Conservation (phyloP, 2,797 vertebrate species). For the Craterocephalus amniculus region DNA sequence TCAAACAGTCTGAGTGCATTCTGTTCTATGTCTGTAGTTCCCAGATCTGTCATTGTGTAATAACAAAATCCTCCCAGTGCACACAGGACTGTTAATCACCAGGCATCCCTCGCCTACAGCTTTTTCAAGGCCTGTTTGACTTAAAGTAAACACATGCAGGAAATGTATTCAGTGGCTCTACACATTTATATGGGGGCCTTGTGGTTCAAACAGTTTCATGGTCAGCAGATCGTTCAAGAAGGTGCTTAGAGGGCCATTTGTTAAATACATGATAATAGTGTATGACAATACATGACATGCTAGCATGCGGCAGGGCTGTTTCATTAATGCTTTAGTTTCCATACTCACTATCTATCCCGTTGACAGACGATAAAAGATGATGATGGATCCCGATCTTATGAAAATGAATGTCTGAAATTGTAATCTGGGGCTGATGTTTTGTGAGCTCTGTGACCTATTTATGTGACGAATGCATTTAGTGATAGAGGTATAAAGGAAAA, state of each 20-base stretch:
- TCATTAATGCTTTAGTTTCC: constrained; percentile 54
- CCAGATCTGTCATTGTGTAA: constrained; percentile 79
- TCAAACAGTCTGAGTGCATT: constrained; percentile 27
- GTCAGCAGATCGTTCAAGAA: constrained; percentile 74
- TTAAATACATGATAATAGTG: constrained; percentile 71
- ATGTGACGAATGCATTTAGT: constrained; percentile 38
- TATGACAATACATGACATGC: constrained; percentile 63
- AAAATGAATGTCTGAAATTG: constrained; percentile 60
- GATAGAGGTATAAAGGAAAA: constrained; percentile 49
- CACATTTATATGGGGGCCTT: constrained; percentile 78
- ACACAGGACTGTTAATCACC: constrained; percentile 74
- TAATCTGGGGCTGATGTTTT: constrained; percentile 50
- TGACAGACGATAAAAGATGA: constrained; percentile 49
- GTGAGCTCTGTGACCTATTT: constrained; percentile 68
- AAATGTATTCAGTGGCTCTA: constrained; percentile 80
- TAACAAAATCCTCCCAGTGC: constrained; percentile 69
- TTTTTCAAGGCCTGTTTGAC: constrained; percentile 83
- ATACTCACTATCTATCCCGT: constrained; percentile 41
- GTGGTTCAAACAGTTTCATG: constrained; percentile 74
- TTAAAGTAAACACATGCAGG: constrained; percentile 81
- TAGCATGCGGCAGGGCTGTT: constrained; percentile 33
- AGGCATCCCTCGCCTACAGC: constrained; percentile 64
- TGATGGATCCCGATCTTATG: constrained; percentile 54
- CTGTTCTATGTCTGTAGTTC: constrained; percentile 55
- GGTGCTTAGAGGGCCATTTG: constrained; percentile 76